Percentiles rank a stretch among this genome's conserved stretches.
Evolutionary conservation across 2,888 invertebrate species (phyloP).

Genomic region (Andrena haemorrhoa): DNA sequence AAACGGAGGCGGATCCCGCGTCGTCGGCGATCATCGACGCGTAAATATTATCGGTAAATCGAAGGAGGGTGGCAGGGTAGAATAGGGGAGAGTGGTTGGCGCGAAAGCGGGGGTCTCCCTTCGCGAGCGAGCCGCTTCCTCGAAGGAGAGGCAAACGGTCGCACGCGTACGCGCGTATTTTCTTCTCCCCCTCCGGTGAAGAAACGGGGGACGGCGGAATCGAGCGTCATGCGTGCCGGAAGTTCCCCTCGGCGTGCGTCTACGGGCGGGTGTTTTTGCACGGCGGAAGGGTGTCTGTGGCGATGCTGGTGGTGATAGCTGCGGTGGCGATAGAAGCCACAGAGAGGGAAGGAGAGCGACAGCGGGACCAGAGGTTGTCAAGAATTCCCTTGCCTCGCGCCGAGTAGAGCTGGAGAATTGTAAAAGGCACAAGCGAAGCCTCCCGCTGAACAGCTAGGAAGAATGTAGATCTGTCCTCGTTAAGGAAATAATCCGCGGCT

Average conservation of each 20-base stretch:
- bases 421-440: conserved; percentile 64
- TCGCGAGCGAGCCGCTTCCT: background rate
- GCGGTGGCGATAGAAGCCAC: conserved; percentile 21
- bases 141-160: background rate
- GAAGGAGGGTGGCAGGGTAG: background rate
- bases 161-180: conserved; percentile 4
- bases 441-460: conserved; percentile 64
- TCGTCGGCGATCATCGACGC: background rate
- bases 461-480: conserved; percentile 73
- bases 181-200: background rate
- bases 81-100: background rate
- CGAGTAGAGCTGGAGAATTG: conserved; percentile 51
- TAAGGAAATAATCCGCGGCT: conserved; percentile 78
- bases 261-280: conserved; percentile 43
- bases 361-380: conserved; percentile 9
- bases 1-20: background rate
- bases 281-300: conserved; percentile 11
- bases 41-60: conserved; percentile 8
- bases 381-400: background rate
- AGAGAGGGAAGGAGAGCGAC: background rate
- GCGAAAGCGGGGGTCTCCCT: background rate
- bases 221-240: conserved; percentile 33
- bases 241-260: conserved; percentile 29
- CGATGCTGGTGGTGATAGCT: background rate
- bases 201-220: background rate